phyloP scores from a whole-genome alignment of 35 echinoderm and acorn worm genomes.

The Hemicentrotus pulcherrimus region DNA sequence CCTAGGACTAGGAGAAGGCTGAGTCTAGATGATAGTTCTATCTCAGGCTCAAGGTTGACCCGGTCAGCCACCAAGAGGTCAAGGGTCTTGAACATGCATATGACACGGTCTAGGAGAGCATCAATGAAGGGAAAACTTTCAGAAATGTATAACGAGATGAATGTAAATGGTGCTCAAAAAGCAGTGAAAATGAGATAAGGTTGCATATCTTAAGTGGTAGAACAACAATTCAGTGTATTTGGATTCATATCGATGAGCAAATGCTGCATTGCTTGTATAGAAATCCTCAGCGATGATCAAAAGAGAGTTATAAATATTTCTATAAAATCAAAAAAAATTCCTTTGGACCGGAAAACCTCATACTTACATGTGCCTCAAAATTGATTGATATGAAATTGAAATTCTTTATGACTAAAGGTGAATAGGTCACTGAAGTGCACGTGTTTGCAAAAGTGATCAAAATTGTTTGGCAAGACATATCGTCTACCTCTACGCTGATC shows the following conservation, averaged over 20 bases:
- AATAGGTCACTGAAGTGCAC: neutral
- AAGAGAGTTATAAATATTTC: neutral
- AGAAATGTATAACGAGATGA: neutral
- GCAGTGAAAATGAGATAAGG: constrained; percentile 24
- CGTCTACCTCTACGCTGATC: neutral
- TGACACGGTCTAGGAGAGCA: constrained; percentile 29
- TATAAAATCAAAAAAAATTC: neutral
- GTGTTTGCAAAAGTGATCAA: neutral
- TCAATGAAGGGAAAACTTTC: constrained; percentile 16
- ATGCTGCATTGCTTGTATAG: neutral
- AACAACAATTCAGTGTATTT: neutral
- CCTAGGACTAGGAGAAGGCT: neutral
- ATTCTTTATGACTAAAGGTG: neutral
- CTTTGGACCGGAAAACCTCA: neutral
- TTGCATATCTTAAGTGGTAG: neutral
- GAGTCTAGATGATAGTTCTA: constrained; percentile 6
- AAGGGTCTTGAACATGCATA: constrained; percentile 30
- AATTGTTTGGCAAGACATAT: neutral
- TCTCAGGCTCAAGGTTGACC: neutral
- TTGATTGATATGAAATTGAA: neutral
- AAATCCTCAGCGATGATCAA: neutral
- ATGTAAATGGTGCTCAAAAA: neutral
- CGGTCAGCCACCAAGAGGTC: constrained; percentile 17
- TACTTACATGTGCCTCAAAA: neutral
- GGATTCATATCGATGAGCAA: neutral